These are phyloP conservation scores for Ophion obscuratus DNA, from an alignment of 2,888 invertebrate genomes.

Conservation along the genomic window DNA sequence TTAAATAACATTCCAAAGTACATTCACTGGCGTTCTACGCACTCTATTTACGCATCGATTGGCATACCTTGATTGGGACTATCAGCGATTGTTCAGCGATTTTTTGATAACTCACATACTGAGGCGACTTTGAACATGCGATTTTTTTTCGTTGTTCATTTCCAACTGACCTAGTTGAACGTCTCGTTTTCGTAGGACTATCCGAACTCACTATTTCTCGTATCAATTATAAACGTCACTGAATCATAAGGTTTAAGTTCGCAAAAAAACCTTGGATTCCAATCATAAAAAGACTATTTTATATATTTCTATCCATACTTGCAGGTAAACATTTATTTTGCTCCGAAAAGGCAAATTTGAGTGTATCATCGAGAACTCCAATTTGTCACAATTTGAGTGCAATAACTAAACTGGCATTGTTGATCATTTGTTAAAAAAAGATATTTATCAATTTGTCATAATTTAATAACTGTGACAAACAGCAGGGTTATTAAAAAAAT, in stretches of 20 bases:
- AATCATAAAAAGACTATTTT: not conserved
- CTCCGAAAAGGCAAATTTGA: not conserved
- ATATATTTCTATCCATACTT: not conserved
- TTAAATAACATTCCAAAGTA: constrained; percentile 9
- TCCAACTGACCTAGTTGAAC: constrained; percentile 46
- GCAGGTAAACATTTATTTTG: no score
- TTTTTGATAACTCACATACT: not conserved
- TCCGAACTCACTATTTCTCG: not conserved
- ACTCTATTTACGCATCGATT: not conserved
- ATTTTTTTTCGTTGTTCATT: constrained; percentile 18
- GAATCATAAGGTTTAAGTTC: no score
- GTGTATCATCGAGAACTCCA: not conserved
- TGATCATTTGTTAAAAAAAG: not conserved
- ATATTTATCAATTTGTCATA: no score
- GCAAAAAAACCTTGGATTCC: not conserved
- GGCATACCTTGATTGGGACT: not conserved
- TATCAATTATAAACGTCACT: not conserved
- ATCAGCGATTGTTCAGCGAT: not conserved
- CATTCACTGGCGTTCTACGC: not conserved
- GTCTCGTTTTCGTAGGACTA: constrained; percentile 1
- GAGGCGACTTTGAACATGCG: not conserved
- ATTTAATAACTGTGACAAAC: no score
- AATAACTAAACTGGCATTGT: constrained; percentile 12
- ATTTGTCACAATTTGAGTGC: not conserved
- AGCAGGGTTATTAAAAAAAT: no score